Conservation (phyloP, 2,113 vertebrate species). For the Esox niger region DNA sequence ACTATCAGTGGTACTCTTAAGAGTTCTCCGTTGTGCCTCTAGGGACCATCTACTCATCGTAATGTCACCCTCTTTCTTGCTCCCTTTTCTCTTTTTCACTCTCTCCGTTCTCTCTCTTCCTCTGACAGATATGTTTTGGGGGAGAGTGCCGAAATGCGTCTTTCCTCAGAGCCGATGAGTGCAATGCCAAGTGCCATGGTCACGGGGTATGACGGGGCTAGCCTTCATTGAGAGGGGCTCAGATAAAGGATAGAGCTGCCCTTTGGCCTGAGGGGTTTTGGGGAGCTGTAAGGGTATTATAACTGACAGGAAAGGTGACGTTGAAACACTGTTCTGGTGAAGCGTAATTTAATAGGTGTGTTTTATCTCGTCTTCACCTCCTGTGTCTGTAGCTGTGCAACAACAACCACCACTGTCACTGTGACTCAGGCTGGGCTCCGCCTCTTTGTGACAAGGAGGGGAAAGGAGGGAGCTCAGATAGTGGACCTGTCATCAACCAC, state of each 20-base stretch:
- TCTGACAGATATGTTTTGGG: conserved; percentile 88
- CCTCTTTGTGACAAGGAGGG: conserved; percentile 81
- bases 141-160: conserved; percentile 90
- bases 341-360: too few relatives aligned
- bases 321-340: too few relatives aligned
- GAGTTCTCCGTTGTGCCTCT: background rate
- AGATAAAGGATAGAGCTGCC: background rate
- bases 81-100: background rate
- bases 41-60: background rate
- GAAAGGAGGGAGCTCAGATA: conserved; percentile 89
- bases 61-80: background rate
- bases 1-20: background rate
- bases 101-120: conserved; percentile 1
- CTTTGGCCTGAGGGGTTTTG: background rate
- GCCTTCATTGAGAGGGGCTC: conserved; percentile 9
- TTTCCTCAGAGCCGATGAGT: conserved; percentile 83
- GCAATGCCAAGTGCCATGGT: conserved; percentile 83
- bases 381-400: conserved; percentile 86
- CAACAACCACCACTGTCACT: conserved; percentile 96
- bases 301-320: too few relatives aligned
- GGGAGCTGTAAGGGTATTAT: too few relatives aligned
- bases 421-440: conserved; percentile 85
- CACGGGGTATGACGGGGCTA: conserved; percentile 77
- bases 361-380: too few relatives aligned
- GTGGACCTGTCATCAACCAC: conserved; percentile 77